phyloP scores from a whole-genome alignment of 2,797 vertebrate species.

The Phoxinus dragarum region DNA sequence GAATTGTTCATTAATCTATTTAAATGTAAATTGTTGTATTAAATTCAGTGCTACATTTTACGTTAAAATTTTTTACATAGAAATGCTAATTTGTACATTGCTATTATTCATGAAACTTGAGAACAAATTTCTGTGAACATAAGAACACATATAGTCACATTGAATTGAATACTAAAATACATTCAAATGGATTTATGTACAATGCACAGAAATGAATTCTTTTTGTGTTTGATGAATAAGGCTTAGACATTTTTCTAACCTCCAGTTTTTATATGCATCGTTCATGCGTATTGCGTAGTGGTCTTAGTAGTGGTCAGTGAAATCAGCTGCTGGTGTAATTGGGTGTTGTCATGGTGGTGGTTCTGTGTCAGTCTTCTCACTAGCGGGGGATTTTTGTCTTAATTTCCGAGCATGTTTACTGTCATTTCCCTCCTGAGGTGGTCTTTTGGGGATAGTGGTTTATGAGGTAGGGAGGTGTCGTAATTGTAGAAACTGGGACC shows the following conservation, averaged over 20 bases:
- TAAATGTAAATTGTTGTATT: neutral
- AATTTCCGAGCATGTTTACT: slow-evolving; percentile 40
- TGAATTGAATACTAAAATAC: neutral
- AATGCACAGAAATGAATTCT: neutral
- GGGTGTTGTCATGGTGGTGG: slow-evolving; percentile 69
- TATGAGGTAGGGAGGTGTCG: slow-evolving; percentile 28
- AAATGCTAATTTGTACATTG: neutral
- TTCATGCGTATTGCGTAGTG: neutral
- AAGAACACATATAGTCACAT: neutral
- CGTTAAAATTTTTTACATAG: neutral
- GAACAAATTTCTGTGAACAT: neutral
- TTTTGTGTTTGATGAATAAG: slow-evolving; percentile 8
- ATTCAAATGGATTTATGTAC: neutral
- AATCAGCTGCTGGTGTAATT: slow-evolving; percentile 45
- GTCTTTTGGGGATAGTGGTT: slow-evolving; percentile 29
- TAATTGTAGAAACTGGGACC: slow-evolving; percentile 10
- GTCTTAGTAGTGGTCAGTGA: neutral
- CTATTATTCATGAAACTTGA: neutral
- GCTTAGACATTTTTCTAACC: slow-evolving; percentile 1
- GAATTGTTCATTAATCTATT: neutral
- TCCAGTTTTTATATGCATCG: neutral
- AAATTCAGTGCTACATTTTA: neutral
- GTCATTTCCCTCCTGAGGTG: slow-evolving; percentile 41
- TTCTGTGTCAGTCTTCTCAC: slow-evolving; percentile 58
- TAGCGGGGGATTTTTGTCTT: slow-evolving; percentile 22